A percentile compares a stretch with the other conserved stretches of the same genome.
Conservation (phyloP, 2,113 vertebrate genomes). For the Ophiodon elongatus region DNA sequence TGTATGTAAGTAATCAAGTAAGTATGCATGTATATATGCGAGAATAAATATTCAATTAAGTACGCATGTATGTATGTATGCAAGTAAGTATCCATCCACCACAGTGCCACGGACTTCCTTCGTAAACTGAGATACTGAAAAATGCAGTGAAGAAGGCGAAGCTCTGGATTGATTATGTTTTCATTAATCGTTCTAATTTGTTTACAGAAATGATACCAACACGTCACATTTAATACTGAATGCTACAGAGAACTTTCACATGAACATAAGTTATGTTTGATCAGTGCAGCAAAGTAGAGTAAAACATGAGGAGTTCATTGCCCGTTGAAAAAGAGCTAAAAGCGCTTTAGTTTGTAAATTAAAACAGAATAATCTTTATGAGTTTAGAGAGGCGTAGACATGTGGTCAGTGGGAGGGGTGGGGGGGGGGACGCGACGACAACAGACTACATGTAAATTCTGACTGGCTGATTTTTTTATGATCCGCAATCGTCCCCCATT, state of each 20-base stretch:
- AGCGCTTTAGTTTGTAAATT: neutral
- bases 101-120: too few species aligned
- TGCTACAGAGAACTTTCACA: neutral
- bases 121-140: too few species aligned
- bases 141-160: too few species aligned
- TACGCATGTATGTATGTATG: too few species aligned
- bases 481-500: slow-evolving; percentile 55
- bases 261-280: neutral
- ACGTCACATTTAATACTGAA: neutral
- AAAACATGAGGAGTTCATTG: neutral
- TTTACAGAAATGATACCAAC: neutral
- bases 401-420: slow-evolving; percentile 51
- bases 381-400: slow-evolving; percentile 1
- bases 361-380: slow-evolving; percentile 8
- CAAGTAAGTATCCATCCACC: too few species aligned
- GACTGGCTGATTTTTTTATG: slow-evolving; percentile 79
- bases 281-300: neutral
- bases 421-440: too few species aligned
- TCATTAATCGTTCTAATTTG: too few species aligned
- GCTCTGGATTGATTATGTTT: too few species aligned
- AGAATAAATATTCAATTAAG: too few species aligned
- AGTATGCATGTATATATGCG: too few species aligned
- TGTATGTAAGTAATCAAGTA: too few species aligned
- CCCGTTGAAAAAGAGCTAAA: neutral
- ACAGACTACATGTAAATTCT: slow-evolving; percentile 74